These are phyloP conservation scores for Crypturellus tataupa DNA, from an alignment of 2,797 vertebrate species.

Conservation along the genomic window DNA sequence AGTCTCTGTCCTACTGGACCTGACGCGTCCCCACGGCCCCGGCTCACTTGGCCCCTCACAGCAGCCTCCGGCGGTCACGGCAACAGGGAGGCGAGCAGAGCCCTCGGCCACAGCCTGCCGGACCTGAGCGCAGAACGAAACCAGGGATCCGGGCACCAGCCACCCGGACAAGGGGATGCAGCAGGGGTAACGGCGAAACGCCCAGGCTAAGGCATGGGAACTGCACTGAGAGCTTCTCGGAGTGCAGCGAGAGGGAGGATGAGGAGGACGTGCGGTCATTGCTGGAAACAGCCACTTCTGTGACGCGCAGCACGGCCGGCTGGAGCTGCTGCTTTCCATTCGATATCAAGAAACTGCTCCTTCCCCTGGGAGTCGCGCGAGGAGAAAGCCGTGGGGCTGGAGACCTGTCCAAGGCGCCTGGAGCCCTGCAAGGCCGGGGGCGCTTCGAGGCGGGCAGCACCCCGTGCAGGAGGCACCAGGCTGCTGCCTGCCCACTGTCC, in stretches of 20 bases:
- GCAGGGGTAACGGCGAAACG: not conserved
- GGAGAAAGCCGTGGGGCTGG: not conserved
- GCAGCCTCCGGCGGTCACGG: not conserved
- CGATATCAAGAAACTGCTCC: not conserved
- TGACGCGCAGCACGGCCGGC: not conserved
- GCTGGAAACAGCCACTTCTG: not conserved
- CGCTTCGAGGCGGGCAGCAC: not conserved
- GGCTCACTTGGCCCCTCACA: not conserved
- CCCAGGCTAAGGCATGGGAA: not conserved
- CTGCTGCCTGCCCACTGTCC: not conserved
- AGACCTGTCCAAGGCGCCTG: not conserved
- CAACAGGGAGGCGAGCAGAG: rapidly evolving
- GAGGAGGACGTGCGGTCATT: rapidly evolving
- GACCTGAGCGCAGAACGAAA: too few species aligned
- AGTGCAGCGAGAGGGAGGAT: not conserved
- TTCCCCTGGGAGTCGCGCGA: not conserved
- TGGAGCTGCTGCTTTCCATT: not conserved
- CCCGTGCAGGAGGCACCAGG: not conserved
- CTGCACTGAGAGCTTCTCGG: not conserved
- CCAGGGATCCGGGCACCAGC: not conserved
- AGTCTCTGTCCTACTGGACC: not conserved
- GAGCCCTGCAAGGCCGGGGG: not conserved
- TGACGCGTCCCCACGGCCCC: not conserved
- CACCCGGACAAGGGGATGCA: not conserved
- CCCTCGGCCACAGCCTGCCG: not conserved